Base-by-base conservation (phyloP, 2,113 vertebrate species). In the Gambusia holbrooki region DNA sequence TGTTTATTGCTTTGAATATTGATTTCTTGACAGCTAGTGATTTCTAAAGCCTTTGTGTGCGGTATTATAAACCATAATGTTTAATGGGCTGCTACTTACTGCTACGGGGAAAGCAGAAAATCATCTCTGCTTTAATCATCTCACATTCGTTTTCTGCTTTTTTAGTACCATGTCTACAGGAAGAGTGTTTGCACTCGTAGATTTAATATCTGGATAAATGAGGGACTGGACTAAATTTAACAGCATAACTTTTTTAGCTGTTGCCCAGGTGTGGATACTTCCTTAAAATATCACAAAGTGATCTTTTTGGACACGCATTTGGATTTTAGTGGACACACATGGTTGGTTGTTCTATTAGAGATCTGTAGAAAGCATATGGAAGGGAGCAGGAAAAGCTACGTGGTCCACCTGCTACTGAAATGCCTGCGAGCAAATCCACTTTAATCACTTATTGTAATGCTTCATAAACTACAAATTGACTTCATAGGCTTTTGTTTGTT, bases 1-100 rank as follows among this genome's bases (percentile, higher is more conserved):
- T 71, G 82, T 82, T 84, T 0, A 76, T 42, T 28, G 29, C 29
- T 62, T 68, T 76, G 32, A 76, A 62, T 69, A 13, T 69, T 33
- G 66, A 68, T 48, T 76, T 25, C 66, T 48, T 69, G 0, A 62
- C 67, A 68, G 17, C 29, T 15, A 30, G 1, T 75, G 17, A 29
- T 66, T 74, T 66, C 3, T 29, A 61, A 67, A 22, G 60, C 65
- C 37, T 75, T 37, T 69, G 58, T 62, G 66, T 45, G 1, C 11
- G 10, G 12, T 25, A 19, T 82, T 66, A 63, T 71, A 63, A 70
- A 54, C 27, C 25, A 5, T 27, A 27, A 28, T 51, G 42, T 67
- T 60, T 60, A 74, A 67, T 29, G 48, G 40, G 51, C 12, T 0
- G 6, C 27, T 75, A 28, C 19, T 37, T 48, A 48, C 45, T 40